Evolutionary conservation across 2,797 vertebrate genomes (phyloP), one percentile per base, ranked within the genome.

Genomic region (Hyperoplus immaculatus): DNA sequence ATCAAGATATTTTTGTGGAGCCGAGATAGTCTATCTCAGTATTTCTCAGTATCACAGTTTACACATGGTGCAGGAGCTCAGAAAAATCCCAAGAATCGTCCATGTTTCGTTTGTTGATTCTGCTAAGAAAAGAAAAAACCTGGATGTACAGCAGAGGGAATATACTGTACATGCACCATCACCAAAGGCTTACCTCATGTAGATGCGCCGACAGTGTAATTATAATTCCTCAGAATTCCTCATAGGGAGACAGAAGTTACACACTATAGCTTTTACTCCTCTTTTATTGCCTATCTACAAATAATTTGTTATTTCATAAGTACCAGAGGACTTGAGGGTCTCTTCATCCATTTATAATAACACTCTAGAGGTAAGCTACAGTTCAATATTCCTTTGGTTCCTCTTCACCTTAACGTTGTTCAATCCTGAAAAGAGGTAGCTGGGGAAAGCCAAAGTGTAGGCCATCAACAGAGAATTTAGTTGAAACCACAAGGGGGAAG

Each of bases 291-390:
- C 12, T 39, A 59, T 47, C 38, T 18, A 46, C 15, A 56, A 69
- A 66, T 42, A 54, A 45, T 36, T 13, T 46, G 54, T 21, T 58
- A 65, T 49, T 59, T 72, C 12, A 7, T 18, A 55, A 45, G 47
- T 36, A 49, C 5, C 68, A 61, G 46, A 64, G 29, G 15, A 55
- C 13, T 55, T 51, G 3, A 29, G 15, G 29, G 36, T 51, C 36
- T 43, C 47, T 45, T 45, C n/a, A 47, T 62, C 38, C 42, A 53
- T 70, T 66, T 51, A 6, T 56, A 42, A 53, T 39, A 18, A 16
- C 38, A 50, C 29, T 8, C 54, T 6, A 58, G 61, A 45, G 45
- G 49, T 8, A 50, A 49, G 36, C 15, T 29, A n/a, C 6, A 16
- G 6, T 36, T 41, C 18, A 2, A 41, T 61, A 7, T 47, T 16